A percentile compares a stretch with the other conserved stretches of the same genome.
Conservation (phyloP, 2,113 vertebrate genomes). For the Stictonetta naevosa region DNA sequence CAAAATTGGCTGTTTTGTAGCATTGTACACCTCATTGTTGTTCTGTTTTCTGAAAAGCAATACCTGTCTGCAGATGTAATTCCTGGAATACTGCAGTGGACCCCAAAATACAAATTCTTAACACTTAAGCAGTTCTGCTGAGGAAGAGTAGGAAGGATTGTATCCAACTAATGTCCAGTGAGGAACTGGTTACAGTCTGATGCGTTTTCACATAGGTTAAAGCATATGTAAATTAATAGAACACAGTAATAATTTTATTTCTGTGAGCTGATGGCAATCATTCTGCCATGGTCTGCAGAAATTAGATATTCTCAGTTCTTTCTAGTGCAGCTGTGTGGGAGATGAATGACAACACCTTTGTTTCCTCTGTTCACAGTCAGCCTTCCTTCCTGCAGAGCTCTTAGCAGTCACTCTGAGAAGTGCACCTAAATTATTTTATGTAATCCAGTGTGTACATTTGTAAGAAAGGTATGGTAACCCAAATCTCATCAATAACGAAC, state of each 20-base stretch:
- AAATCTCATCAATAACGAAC: not conserved
- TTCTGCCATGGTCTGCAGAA: not conserved
- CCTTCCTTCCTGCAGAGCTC: not conserved
- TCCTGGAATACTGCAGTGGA: not conserved
- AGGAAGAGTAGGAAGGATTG: not conserved
- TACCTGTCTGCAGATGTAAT: not conserved
- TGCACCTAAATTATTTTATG: not conserved
- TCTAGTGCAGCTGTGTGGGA: not conserved
- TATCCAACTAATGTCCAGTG: not conserved
- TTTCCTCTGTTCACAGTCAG: not conserved
- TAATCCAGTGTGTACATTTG: not conserved
- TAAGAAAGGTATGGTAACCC: not conserved
- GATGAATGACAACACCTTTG: not conserved
- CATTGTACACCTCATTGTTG: not conserved
- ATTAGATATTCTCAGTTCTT: not conserved
- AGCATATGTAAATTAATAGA: not conserved
- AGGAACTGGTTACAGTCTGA: not conserved
- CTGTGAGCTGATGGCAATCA: not conserved
- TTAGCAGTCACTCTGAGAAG: not conserved
- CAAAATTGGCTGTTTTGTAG: not conserved
- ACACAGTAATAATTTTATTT: constrained; percentile 11
- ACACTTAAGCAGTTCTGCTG: not conserved
- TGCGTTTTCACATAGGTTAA: not conserved
- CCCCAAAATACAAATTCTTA: not conserved
- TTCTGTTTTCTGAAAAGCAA: not conserved